Evolutionary conservation across 2,113 vertebrate genomes (phyloP).

Genomic region (Orthochromis indermauri): DNA sequence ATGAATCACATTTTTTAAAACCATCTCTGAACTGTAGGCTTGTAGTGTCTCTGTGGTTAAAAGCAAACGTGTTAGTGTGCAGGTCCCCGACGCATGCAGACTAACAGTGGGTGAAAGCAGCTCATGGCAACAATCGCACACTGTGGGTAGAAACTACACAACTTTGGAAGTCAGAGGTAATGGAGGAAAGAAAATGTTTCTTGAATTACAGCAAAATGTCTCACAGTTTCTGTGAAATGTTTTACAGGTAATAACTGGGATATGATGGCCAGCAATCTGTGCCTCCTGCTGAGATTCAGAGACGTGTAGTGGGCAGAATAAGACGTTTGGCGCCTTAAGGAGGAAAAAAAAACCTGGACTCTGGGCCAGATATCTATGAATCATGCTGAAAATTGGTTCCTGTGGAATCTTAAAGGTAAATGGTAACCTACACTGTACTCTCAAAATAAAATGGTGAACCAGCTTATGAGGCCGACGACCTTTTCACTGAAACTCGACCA

Average conservation of each 20-base stretch:
- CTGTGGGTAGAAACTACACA: constrained; percentile 17
- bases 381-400: constrained; percentile 33
- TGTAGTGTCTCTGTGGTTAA: not conserved
- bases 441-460: not conserved
- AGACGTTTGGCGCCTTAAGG: constrained; percentile 7
- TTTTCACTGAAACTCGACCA: not conserved
- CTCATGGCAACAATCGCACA: not conserved
- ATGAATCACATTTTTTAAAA: not conserved
- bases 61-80: not conserved
- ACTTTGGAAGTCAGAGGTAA: constrained; percentile 31
- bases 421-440: constrained; percentile 6
- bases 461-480: not conserved
- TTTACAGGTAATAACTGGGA: constrained; percentile 37
- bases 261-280: constrained; percentile 50
- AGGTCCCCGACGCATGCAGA: not conserved
- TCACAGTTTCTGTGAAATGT: constrained; percentile 40
- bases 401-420: constrained; percentile 18
- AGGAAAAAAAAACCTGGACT: not conserved
- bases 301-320: constrained; percentile 16
- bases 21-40: not conserved
- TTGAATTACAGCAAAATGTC: constrained; percentile 23
- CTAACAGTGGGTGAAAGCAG: not conserved
- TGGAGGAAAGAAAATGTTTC: constrained; percentile 36
- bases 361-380: constrained; percentile 1
- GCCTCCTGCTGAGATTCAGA: constrained; percentile 38